phyloP scores from a whole-genome alignment of 2,113 vertebrate genomes.

The Grus americana region DNA sequence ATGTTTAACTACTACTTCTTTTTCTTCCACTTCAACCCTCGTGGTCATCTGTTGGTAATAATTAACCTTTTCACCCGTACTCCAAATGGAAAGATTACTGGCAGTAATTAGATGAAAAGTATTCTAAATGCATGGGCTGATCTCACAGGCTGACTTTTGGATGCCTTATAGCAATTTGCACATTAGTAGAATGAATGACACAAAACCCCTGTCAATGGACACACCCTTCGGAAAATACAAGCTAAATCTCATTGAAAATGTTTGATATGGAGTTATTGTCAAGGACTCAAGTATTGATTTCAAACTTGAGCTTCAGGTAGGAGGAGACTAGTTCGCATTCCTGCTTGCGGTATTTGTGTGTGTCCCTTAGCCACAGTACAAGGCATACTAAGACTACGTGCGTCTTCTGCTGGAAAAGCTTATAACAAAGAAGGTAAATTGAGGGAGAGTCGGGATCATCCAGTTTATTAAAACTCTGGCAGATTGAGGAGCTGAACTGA shows the following conservation, averaged over 20 bases:
- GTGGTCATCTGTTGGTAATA: not conserved
- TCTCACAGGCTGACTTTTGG: not conserved
- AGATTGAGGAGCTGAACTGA: not conserved
- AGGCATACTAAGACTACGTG: rapidly evolving
- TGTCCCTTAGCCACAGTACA: not conserved
- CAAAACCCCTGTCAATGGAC: too few species aligned
- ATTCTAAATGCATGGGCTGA: not conserved
- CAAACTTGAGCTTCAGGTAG: not conserved
- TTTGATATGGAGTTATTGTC: not conserved
- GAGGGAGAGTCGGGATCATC: not conserved
- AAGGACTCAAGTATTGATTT: not conserved
- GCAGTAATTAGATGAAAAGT: not conserved
- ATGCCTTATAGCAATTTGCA: not conserved
- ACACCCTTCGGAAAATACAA: not conserved
- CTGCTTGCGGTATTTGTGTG: not conserved
- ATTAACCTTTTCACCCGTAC: not conserved
- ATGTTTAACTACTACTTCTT: not conserved
- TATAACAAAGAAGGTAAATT: not conserved
- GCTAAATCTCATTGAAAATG: not conserved
- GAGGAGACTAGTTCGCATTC: not conserved
- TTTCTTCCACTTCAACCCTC: not conserved
- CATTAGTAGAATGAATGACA: not conserved
- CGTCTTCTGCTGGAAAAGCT: not conserved
- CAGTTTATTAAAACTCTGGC: not conserved
- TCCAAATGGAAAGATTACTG: not conserved